A percentile compares a stretch with the other conserved stretches of the same genome.
Conservation (phyloP, 2,888 invertebrate genomes). For the Serrognathus titanus region DNA sequence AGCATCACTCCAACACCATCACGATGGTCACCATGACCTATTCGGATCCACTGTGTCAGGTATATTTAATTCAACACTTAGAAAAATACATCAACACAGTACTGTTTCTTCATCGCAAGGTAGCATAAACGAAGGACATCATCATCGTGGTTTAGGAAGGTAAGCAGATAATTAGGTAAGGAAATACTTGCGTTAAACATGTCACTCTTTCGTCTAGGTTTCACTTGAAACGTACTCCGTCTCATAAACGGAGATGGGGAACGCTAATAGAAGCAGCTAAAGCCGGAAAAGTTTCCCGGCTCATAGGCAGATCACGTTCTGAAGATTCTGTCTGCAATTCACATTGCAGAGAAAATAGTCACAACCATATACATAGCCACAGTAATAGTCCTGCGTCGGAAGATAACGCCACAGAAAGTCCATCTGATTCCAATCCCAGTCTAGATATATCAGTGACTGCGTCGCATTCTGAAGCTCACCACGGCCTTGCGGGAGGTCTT, state of each 20-base stretch:
- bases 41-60: constrained; percentile 70
- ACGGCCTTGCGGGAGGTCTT: constrained; percentile 57
- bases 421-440: constrained; percentile 69
- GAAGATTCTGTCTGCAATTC: constrained; percentile 77
- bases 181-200: neutral
- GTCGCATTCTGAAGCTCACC: neutral
- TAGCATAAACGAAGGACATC: constrained; percentile 46
- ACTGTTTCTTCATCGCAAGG: constrained; percentile 49
- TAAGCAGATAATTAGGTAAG: constrained; percentile 9
- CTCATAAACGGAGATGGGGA: constrained; percentile 76
- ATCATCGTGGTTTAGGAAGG: constrained; percentile 31
- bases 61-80: constrained; percentile 56
- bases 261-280: constrained; percentile 85
- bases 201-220: constrained; percentile 33
- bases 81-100: constrained; percentile 50
- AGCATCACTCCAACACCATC: constrained; percentile 67
- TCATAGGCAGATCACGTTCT: constrained; percentile 76
- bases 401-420: constrained; percentile 69
- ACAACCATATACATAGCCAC: constrained; percentile 51
- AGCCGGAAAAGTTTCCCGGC: constrained; percentile 72
- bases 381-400: constrained; percentile 60
- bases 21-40: constrained; percentile 56
- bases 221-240: constrained; percentile 53
- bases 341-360: constrained; percentile 52
- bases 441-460: constrained; percentile 42